Percentiles rank a stretch among this genome's conserved stretches.
phyloP scores from a whole-genome alignment of 1,140 invertebrate species.

The Hycleus cichorii region DNA sequence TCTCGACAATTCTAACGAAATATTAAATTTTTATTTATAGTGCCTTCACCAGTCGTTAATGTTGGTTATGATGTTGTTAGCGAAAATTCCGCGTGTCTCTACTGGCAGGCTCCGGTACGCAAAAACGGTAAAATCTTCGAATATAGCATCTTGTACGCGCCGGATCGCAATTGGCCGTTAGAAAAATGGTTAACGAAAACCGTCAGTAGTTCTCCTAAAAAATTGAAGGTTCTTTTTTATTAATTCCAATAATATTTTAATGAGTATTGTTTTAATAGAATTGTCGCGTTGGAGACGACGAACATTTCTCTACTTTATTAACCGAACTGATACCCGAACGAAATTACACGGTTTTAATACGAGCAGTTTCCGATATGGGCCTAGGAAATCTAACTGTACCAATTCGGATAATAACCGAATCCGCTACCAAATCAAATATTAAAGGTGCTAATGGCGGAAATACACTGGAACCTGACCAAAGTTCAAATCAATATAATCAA shows the following conservation, averaged over 20 bases:
- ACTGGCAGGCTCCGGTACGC: conserved; percentile 26
- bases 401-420: conserved; percentile 38
- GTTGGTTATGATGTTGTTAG: conserved; percentile 29
- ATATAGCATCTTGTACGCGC: conserved; percentile 31
- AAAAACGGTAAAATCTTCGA: conserved; percentile 23
- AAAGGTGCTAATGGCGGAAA: background rate
- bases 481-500: conserved; percentile 33
- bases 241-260: background rate
- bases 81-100: conserved; percentile 25
- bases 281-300: conserved; percentile 17
- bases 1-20: background rate
- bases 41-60: conserved; percentile 29
- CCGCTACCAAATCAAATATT: background rate
- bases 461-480: background rate
- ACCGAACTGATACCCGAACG: conserved; percentile 43
- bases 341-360: conserved; percentile 48
- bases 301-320: conserved; percentile 33
- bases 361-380: conserved; percentile 48
- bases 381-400: conserved; percentile 44
- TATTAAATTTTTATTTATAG: conserved; percentile 20
- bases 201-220: conserved; percentile 4
- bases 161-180: conserved; percentile 26
- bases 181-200: conserved; percentile 25
- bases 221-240: background rate
- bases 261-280: background rate